phyloP scores from a whole-genome alignment of 2,797 vertebrate species.

The Nyctibius grandis region DNA sequence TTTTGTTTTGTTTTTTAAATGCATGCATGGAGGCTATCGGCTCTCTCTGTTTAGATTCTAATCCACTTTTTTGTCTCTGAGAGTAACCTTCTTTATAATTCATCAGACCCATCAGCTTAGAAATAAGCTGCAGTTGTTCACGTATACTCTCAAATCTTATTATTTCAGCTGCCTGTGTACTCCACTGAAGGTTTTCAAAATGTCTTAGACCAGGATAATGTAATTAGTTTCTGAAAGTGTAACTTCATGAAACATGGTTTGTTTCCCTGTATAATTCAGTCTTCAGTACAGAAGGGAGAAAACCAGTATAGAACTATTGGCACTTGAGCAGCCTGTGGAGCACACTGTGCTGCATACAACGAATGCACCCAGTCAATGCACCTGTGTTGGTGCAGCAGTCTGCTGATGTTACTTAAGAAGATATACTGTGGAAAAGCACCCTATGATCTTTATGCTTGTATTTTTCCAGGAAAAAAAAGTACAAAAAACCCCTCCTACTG shows the following conservation, averaged over 20 bases:
- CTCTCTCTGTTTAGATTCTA: neutral
- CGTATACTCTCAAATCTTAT: neutral
- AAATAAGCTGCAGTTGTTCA: neutral
- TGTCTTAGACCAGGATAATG: neutral
- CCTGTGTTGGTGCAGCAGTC: neutral
- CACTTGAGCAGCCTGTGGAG: neutral
- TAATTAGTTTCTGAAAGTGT: neutral
- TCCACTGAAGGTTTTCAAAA: neutral
- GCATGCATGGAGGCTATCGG: neutral
- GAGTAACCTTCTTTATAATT: neutral
- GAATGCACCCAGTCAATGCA: neutral
- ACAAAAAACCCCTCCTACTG: neutral
- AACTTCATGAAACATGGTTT: neutral
- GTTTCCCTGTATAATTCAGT: neutral
- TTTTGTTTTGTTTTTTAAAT: neutral
- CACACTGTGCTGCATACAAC: rapidly evolving
- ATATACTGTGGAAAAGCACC: neutral
- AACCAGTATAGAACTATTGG: neutral
- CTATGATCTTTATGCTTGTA: neutral
- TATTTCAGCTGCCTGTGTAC: neutral
- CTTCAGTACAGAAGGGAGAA: neutral
- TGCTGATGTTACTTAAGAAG: neutral
- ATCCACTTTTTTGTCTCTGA: neutral
- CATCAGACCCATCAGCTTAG: neutral
- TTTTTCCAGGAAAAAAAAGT: neutral